Conservation (phyloP, 2,113 vertebrate species). For the Callospermophilus lateralis region DNA sequence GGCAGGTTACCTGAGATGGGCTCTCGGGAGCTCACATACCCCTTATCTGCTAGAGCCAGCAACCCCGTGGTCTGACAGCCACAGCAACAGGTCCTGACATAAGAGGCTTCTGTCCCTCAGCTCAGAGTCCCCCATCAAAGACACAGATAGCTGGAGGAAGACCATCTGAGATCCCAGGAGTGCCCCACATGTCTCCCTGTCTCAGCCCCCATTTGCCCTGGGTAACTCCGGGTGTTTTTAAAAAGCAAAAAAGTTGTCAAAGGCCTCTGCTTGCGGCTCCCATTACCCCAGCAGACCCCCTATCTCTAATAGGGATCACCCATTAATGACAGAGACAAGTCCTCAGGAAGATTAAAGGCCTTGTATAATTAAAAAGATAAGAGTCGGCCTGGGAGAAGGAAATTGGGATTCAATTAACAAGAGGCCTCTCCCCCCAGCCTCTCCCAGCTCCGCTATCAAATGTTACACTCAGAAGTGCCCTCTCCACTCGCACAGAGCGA, state of each 20-base stretch:
- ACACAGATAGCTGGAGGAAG: neutral
- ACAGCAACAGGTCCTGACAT: neutral
- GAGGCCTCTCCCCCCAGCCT: conserved; percentile 49
- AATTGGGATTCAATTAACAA: conserved; percentile 86
- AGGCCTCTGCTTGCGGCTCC: conserved; percentile 37
- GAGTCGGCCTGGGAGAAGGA: conserved; percentile 80
- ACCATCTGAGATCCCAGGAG: neutral
- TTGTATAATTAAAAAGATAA: conserved; percentile 86
- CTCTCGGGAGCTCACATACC: neutral
- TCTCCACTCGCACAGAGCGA: conserved; percentile 60
- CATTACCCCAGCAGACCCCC: conserved; percentile 69
- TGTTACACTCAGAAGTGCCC: conserved; percentile 77
- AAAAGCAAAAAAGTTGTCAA: conserved; percentile 66
- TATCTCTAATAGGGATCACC: conserved; percentile 78
- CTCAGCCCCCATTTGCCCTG: neutral
- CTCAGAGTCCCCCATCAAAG: neutral
- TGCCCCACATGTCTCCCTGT: accelerated
- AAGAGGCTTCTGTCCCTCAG: neutral
- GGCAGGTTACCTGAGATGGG: neutral
- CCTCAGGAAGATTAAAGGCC: conserved; percentile 83
- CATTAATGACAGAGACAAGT: conserved; percentile 83
- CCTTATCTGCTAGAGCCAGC: neutral
- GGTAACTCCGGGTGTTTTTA: conserved; percentile 36
- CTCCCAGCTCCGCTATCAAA: conserved; percentile 74
- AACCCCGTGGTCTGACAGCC: neutral